Percentiles rank a stretch among this genome's conserved stretches.
Conservation (phyloP, 2,888 invertebrate species). For the Morpho achilles region DNA sequence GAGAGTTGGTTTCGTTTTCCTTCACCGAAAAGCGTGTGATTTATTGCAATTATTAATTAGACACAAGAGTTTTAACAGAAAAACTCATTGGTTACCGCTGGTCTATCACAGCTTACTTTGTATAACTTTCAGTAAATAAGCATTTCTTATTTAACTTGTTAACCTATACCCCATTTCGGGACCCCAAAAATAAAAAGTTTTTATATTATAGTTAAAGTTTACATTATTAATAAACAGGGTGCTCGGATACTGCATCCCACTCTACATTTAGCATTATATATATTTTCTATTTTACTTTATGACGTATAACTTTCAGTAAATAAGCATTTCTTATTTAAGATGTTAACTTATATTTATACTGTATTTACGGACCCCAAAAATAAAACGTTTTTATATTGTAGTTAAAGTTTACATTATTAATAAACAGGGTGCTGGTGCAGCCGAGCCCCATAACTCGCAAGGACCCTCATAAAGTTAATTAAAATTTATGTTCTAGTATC, state of each 20-base stretch:
- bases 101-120: too few species aligned
- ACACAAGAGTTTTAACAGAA: too few species aligned
- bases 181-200: constrained; percentile 10
- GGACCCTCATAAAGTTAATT: constrained; percentile 31
- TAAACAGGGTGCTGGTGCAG: constrained; percentile 14
- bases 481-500: constrained; percentile 30
- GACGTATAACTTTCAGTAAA: too few species aligned
- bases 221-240: constrained; percentile 20
- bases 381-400: constrained; percentile 1
- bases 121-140: too few species aligned
- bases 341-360: constrained; percentile 11
- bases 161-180: constrained; percentile 12
- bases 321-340: background rate
- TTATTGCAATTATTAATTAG: too few species aligned
- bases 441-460: constrained; percentile 28
- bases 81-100: too few species aligned
- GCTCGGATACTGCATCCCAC: constrained; percentile 14
- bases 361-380: constrained; percentile 9
- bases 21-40: too few species aligned
- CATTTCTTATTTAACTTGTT: background rate
- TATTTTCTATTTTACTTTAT: too few species aligned
- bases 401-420: constrained; percentile 20
- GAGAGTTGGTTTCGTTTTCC: too few species aligned
- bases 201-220: constrained; percentile 2
- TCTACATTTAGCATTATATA: too few species aligned